These are phyloP conservation scores for Ditylenchus dipsaci DNA, from an alignment of 1,140 invertebrate genomes.

Conservation along the genomic window DNA sequence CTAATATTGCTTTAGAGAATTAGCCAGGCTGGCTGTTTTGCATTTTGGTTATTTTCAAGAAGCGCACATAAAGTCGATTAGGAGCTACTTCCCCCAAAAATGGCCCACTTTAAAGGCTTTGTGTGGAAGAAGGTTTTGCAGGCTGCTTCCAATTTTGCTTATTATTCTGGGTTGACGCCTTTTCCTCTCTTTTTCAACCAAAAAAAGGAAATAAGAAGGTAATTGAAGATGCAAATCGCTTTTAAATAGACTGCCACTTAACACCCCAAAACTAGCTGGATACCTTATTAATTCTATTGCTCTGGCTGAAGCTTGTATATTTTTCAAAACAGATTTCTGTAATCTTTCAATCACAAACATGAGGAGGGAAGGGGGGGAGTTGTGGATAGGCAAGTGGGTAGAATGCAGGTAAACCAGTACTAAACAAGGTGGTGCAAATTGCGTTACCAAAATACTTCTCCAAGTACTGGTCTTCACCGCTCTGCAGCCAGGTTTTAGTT, in stretches of 20 bases:
- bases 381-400: no score
- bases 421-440: no score
- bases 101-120: background rate
- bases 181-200: background rate
- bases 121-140: background rate
- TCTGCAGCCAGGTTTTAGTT: no score
- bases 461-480: no score
- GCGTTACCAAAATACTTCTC: no score
- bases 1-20: background rate
- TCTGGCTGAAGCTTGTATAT: no score
- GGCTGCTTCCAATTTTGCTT: background rate
- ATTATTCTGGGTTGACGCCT: background rate
- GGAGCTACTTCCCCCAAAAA: background rate
- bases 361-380: no score
- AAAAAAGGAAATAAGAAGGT: background rate
- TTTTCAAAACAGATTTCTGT: no score
- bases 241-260: background rate
- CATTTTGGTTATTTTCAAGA: background rate
- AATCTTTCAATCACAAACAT: no score
- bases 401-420: no score
- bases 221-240: background rate
- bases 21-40: background rate
- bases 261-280: background rate
- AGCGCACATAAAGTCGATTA: background rate
- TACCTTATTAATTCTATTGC: background rate